Conservation (phyloP, 2,113 vertebrate genomes). For the Scolopax mira region DNA sequence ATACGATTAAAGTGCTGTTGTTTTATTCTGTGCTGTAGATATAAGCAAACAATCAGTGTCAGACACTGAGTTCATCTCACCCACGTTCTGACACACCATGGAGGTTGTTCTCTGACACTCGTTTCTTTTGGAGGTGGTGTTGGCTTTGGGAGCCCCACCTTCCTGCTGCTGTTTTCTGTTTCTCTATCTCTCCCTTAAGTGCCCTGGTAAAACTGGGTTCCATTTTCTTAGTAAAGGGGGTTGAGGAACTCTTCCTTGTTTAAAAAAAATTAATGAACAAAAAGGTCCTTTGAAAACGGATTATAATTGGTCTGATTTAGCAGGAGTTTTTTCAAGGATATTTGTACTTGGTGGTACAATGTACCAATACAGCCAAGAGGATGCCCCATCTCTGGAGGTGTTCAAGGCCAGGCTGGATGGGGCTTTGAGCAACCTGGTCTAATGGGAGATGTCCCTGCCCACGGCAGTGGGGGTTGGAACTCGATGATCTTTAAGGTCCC, state of each 20-base stretch:
- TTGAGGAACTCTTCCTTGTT: background rate
- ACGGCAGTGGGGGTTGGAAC: background rate
- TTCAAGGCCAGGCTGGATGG: background rate
- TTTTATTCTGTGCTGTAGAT: background rate
- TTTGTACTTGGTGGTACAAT: background rate
- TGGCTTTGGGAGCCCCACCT: background rate
- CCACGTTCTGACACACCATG: background rate
- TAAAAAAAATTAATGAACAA: background rate
- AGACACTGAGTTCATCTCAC: background rate
- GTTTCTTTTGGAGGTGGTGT: background rate
- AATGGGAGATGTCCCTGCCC: background rate
- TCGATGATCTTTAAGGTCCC: background rate
- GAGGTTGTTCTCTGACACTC: background rate
- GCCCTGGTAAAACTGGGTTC: background rate
- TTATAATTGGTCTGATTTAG: background rate
- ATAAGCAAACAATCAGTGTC: background rate
- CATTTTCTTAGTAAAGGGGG: background rate
- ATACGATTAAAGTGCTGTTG: rapidly evolving
- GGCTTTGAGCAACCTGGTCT: background rate
- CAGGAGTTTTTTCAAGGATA: background rate
- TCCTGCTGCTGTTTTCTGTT: background rate
- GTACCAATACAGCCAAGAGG: background rate
- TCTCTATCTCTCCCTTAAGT: background rate
- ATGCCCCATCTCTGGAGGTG: background rate
- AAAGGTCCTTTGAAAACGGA: background rate